phyloP scores from a whole-genome alignment of 2,113 vertebrate species.

The Gopherus flavomarginatus region DNA sequence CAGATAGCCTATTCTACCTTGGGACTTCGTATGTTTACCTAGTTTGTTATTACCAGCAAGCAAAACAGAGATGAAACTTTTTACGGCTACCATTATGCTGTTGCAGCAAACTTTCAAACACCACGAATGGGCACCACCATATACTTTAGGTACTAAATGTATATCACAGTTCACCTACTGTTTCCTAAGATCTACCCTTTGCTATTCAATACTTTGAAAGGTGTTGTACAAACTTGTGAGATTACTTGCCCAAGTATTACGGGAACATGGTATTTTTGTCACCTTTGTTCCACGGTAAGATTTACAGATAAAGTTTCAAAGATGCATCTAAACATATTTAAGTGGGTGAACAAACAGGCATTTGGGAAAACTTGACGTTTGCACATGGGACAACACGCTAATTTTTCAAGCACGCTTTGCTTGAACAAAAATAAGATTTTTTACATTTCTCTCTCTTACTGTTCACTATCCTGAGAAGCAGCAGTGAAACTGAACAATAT shows the following conservation, averaged over 20 bases:
- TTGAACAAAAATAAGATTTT: background rate
- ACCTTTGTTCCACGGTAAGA: conserved; percentile 10
- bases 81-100: background rate
- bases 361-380: background rate
- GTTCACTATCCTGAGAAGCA: background rate
- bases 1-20: background rate
- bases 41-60: background rate
- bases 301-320: conserved; percentile 20
- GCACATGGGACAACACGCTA: background rate
- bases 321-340: background rate
- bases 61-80: background rate
- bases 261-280: background rate
- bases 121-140: background rate
- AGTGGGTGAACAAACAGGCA: background rate
- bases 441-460: background rate
- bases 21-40: background rate
- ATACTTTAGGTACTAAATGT: background rate
- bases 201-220: background rate
- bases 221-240: background rate
- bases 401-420: background rate
- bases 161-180: background rate
- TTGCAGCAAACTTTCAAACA: background rate
- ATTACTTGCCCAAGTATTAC: background rate
- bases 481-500: background rate
- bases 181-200: background rate